Evolutionary conservation across 2,888 invertebrate genomes (phyloP), one percentile per base, ranked within the genome.

Genomic region (Charanyca ferruginea): DNA sequence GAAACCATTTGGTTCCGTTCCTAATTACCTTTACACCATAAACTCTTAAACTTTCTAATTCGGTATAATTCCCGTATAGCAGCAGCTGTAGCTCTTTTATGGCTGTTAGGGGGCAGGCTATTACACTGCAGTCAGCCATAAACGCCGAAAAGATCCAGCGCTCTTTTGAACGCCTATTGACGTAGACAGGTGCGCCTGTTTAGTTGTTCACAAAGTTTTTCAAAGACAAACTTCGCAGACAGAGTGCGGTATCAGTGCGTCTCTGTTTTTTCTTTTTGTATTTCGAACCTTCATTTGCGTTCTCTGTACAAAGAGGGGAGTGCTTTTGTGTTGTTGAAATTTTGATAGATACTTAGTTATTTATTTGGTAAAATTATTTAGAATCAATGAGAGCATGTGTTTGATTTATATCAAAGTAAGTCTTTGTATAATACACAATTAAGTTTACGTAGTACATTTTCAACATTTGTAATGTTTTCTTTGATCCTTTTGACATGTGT

Each of bases 221-320:
- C 90, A 92, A 92, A 93, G 89, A 86, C 83, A 84, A 94, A 94
- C 93, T 94, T 94, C 67, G 81, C 91, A 94, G 94, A 94, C 94
- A 42, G 63, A 64, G 63, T 71, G 74, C 70, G 55, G 66, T 76
- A 79, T 81, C 79, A 69, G 74, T 72, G 67, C 68, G 67, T 74
- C 79, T 77, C 76, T 54, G 72, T 80, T 80, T 77, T 63, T 44
- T 59, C 49, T 38, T 51, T n/a, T n/a, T n/a, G n/a, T n/a, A 57
- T 38, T 38, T 38, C 5, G 38, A 76, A 66, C 63, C 51, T 66
- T 78, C 61, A 76, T 83, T 81, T 85, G 57, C 66, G 70, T 76
- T 75, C 63, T 48, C n/a, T 41, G 47, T 32, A 23, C 22, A 45
- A 65, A 72, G 7, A 45, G 45, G 22, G 23, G 22, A 20, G 16